Percentiles rank a stretch among this genome's conserved stretches.
phyloP scores from a whole-genome alignment of 2,888 invertebrate species.

The Diplazon laetatorius region DNA sequence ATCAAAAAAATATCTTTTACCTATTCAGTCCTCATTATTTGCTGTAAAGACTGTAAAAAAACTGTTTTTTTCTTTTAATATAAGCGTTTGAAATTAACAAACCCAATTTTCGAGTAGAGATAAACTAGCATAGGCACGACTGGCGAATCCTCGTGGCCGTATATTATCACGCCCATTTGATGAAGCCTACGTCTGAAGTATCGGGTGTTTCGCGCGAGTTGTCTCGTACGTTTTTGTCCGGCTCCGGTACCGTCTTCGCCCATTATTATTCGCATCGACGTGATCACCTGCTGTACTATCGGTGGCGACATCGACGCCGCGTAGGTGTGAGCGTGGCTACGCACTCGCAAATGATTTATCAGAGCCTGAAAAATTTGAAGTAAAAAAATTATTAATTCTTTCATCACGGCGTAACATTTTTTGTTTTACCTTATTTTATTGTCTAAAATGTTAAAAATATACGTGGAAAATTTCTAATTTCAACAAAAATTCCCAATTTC shows the following conservation, averaged over 20 bases:
- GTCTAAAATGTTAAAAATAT: too few species aligned
- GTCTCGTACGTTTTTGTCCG: constrained; percentile 87
- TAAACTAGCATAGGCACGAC: constrained; percentile 98
- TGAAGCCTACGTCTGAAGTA: constrained; percentile 92
- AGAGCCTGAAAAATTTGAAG: constrained; percentile 84
- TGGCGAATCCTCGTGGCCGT: constrained; percentile 97
- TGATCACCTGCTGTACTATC: constrained; percentile 94
- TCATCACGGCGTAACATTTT: too few species aligned
- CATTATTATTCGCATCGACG: constrained; percentile 94
- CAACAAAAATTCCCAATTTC: too few species aligned
- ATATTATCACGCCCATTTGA: constrained; percentile 95
- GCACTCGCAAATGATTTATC: constrained; percentile 89
- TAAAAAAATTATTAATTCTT: too few species aligned
- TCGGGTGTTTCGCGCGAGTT: constrained; percentile 91
- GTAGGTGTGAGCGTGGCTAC: constrained; percentile 94
- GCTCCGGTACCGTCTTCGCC: constrained; percentile 90
- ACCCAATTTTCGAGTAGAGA: constrained; percentile 97
- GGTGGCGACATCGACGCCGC: constrained; percentile 95
- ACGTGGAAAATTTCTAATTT: too few species aligned
- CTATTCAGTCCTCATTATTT: too few species aligned
- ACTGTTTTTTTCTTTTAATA: too few species aligned
- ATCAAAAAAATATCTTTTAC: too few species aligned
- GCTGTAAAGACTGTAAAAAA: too few species aligned
- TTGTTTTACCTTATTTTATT: too few species aligned
- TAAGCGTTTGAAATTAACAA: constrained; percentile 78